phyloP scores from a whole-genome alignment of 2,888 invertebrate species.

The Hirudinaria manillensis region DNA sequence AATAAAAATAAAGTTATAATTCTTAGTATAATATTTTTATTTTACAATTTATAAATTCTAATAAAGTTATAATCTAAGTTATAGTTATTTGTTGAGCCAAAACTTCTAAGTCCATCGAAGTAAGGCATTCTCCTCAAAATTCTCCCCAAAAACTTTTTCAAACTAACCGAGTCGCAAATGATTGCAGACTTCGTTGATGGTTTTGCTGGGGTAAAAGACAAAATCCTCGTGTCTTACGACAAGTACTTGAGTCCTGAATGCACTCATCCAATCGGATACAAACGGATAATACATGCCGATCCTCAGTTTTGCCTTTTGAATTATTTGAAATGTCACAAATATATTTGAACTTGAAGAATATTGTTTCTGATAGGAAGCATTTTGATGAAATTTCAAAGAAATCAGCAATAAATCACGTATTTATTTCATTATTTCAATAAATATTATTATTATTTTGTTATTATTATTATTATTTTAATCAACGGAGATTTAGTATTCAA shows the following conservation, averaged over 20 bases:
- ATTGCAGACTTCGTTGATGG: constrained; percentile 33
- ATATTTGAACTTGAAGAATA: too few species aligned
- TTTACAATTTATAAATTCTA: too few species aligned
- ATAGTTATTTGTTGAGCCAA: too few species aligned
- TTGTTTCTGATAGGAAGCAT: too few species aligned
- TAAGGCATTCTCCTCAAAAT: too few species aligned
- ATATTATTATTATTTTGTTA: background rate
- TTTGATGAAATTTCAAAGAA: background rate
- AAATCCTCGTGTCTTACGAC: constrained; percentile 32
- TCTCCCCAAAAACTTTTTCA: background rate
- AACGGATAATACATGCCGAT: constrained; percentile 34
- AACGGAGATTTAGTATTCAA: too few species aligned
- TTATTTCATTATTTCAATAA: background rate
- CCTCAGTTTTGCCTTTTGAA: constrained; percentile 29
- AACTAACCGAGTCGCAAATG: constrained; percentile 25
- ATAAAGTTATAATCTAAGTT: too few species aligned
- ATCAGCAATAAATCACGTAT: background rate
- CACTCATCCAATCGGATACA: constrained; percentile 29
- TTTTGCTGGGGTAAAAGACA: constrained; percentile 28
- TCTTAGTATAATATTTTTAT: too few species aligned
- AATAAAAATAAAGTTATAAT: too few species aligned
- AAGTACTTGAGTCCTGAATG: constrained; percentile 24
- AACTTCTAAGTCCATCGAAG: too few species aligned
- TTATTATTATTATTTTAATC: background rate
- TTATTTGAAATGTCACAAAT: background rate